These are phyloP conservation scores for Cyphomyrmex costatus DNA, from an alignment of 1,140 invertebrate genomes.

Conservation along the genomic window DNA sequence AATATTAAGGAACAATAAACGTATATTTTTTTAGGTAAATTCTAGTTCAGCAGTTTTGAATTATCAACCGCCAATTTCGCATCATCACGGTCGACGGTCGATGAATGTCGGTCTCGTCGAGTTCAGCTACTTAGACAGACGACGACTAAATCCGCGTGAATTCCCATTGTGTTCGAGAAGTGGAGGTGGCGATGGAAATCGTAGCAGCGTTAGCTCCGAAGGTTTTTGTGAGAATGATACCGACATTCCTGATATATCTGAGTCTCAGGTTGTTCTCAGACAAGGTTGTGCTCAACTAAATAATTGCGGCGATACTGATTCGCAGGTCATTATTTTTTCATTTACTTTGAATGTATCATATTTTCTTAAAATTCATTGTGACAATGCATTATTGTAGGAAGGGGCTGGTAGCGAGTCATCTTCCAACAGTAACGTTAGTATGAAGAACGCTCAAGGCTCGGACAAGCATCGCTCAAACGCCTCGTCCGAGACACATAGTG, in stretches of 20 bases:
- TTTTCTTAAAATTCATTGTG: background rate
- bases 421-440: conserved; percentile 85
- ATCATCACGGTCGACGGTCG: conserved; percentile 86
- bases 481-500: conserved; percentile 85
- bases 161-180: conserved; percentile 82
- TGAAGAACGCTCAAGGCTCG: conserved; percentile 84
- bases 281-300: conserved; percentile 79
- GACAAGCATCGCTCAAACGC: conserved; percentile 84
- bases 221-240: conserved; percentile 98
- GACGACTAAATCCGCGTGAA: conserved; percentile 82
- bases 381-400: conserved; percentile 76
- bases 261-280: conserved; percentile 81
- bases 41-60: conserved; percentile 93
- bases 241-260: conserved; percentile 87
- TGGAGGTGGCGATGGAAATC: conserved; percentile 91
- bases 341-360: background rate
- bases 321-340: conserved; percentile 86
- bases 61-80: conserved; percentile 88
- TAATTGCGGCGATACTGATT: conserved; percentile 89
- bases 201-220: conserved; percentile 97
- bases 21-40: conserved; percentile 87
- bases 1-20: background rate
- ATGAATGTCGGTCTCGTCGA: conserved; percentile 85
- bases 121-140: conserved; percentile 84
- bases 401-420: conserved; percentile 86